Conservation (phyloP, 2,888 invertebrate genomes). For the Agriopis leucophaearia region DNA sequence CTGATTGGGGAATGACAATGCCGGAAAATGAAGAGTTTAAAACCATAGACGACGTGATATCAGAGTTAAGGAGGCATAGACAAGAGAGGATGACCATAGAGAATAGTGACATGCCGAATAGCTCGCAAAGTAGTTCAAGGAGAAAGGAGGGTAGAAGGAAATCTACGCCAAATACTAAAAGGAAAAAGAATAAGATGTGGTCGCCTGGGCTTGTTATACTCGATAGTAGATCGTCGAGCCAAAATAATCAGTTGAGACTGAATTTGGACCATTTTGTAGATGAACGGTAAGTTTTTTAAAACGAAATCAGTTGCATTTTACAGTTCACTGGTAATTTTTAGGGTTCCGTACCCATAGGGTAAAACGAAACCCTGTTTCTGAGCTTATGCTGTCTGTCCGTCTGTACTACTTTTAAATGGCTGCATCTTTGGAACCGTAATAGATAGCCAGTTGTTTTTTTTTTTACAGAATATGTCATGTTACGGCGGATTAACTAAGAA, state of each 20-base stretch:
- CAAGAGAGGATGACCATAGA: constrained; percentile 61
- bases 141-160: constrained; percentile 65
- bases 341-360: too few relatives aligned
- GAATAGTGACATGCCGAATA: constrained; percentile 47
- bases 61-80: constrained; percentile 69
- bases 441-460: too few relatives aligned
- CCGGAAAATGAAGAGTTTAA: constrained; percentile 63
- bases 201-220: constrained; percentile 77
- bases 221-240: constrained; percentile 71
- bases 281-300: constrained; percentile 65
- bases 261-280: constrained; percentile 83
- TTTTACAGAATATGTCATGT: too few relatives aligned
- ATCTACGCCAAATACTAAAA: constrained; percentile 65
- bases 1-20: constrained; percentile 64
- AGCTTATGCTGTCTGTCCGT: too few relatives aligned
- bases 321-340: too few relatives aligned
- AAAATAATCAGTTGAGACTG: constrained; percentile 69
- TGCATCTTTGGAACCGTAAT: too few relatives aligned
- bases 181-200: constrained; percentile 75
- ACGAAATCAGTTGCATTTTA: constrained; percentile 34
- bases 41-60: constrained; percentile 72
- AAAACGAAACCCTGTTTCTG: too few relatives aligned
- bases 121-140: constrained; percentile 63
- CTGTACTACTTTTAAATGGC: too few relatives aligned
- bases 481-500: too few relatives aligned